Base-by-base conservation (phyloP, 2,888 invertebrate species). In the Scaptomyza tumidula region DNA sequence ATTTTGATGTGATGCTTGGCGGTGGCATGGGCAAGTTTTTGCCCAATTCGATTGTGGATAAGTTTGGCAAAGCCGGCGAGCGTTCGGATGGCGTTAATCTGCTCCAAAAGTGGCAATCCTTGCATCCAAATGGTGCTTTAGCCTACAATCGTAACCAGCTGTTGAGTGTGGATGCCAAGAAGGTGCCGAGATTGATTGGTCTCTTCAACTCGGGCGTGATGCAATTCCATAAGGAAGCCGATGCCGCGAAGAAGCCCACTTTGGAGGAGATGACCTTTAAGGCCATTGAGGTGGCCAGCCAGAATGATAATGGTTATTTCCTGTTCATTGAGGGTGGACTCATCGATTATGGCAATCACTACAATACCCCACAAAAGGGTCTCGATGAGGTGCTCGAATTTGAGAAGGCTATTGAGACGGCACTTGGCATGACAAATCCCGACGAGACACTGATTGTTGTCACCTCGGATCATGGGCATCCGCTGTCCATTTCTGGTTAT, bases 401-500 rank as follows among this genome's bases (percentile, higher is more conserved):
- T 59, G 94, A 95, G 27, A 94, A 94, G 65, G 95, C 97, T 1
- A 93, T 96, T 9, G 91, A 94, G 84, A 92, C 92, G 52, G 95
- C 96, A 0, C 52, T 94, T 39, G 90, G 93, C 24, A 90, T 95
- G 90, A 95, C 95, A 0, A 91, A 93, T 71, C 90, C 91, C 0
- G 92, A 94, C 0, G 96, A 97, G 27, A 97, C 97, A 0, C 91
- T 98, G 11, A 93, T 97, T 5, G 93, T 97, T 0, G 97, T 96
- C 3, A 96, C 96, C 0, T 93, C 96, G 1, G 97, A 97, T 90
- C 97, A 97, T 86, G 94, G 95, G 1, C 97, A 97, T 89, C 95
- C 95, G 0, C 94, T 97, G 94, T 94, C 94, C 6, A 94, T 96
- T 57, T 94, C 94, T 52, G 97, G 97, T 0, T 96, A 97, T 88